phyloP scores from a whole-genome alignment of 2,888 invertebrate genomes.

The Drosophila mimica region DNA sequence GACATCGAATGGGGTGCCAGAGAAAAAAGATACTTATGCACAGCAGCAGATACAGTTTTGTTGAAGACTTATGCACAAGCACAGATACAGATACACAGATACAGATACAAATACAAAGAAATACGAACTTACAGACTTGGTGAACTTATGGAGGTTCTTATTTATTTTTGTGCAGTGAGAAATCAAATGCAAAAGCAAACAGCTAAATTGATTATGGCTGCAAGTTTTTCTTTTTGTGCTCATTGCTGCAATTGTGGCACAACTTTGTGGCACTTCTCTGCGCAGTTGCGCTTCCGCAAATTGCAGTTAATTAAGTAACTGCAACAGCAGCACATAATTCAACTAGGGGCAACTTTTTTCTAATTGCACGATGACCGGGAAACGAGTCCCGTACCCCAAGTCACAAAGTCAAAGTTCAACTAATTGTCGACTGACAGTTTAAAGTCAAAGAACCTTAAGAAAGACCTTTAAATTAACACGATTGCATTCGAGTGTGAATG shows the following conservation, averaged over 20 bases:
- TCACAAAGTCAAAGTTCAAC: slow-evolving; percentile 73
- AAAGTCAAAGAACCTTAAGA: slow-evolving; percentile 70
- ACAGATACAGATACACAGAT: slow-evolving; percentile 10
- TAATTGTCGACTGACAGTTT: slow-evolving; percentile 68
- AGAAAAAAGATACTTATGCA: slow-evolving; percentile 68
- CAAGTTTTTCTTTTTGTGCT: slow-evolving; percentile 26
- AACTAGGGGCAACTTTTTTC: slow-evolving; percentile 47
- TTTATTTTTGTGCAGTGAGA: slow-evolving; percentile 54
- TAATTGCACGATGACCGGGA: slow-evolving; percentile 58
- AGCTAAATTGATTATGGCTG: slow-evolving; percentile 72
- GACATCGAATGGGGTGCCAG: slow-evolving; percentile 40
- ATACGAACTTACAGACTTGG: slow-evolving; percentile 12
- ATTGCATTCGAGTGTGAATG: slow-evolving; percentile 7
- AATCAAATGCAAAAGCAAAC: slow-evolving; percentile 70
- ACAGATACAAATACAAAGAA: background rate
- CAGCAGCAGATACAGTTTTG: slow-evolving; percentile 59
- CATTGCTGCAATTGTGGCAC: slow-evolving; percentile 14
- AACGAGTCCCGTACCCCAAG: slow-evolving; percentile 12
- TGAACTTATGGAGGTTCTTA: slow-evolving; percentile 33
- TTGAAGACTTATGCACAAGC: slow-evolving; percentile 35
- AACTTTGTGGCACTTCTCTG: slow-evolving; percentile 32
- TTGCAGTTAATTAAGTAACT: slow-evolving; percentile 68
- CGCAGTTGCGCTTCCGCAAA: slow-evolving; percentile 57
- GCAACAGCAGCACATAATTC: slow-evolving; percentile 54
- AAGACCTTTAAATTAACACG: slow-evolving; percentile 68